Base-by-base conservation (phyloP, 2,113 vertebrate species). In the Tenebrosternarchus preto region DNA sequence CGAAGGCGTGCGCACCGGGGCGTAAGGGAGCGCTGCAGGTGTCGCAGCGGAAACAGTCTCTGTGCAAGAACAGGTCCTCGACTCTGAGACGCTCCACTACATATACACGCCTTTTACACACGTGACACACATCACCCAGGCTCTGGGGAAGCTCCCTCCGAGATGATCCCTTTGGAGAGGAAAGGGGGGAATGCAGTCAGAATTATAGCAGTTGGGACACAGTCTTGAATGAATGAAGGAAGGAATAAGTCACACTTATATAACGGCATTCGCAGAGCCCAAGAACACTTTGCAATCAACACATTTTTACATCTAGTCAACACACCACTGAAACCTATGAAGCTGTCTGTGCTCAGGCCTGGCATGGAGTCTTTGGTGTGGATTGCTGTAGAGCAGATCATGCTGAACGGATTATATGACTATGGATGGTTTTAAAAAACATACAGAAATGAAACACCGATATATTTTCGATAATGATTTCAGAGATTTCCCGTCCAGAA, bases 31-130 rank as follows among this genome's bases (percentile, higher is more conserved):
- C 91, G 55, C 90, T 89, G 24, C 98, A 99, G 82, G 94, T 80
- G 1, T 93, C 91, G 82, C 98, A 98, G 90, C 94, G 95, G 87
- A 98, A 98, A 80, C 98, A 99, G 82, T 99, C 97, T 9, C 96
- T 92, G 82, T 99, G 98, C 89, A 99, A 99, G 91, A 95, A 98
- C 77, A 96, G 92, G 0, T 97, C 98, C 83, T 99, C 98, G 0
- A 96, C 95, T 2, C 96, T 95, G 84, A 97, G 91, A 46, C 95
- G 87, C 91, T 99, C 98, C 92, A 98, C 95, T 82, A 97, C 93
- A 0, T 98, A 99, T 17, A 99, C 97, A 0, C 97, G 94, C 80
- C 93, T 96, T 84, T 94, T 92, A 73, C 98, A 99, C 55, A 93
- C 95, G 80, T 94, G 94, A 67, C 98, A 99, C 77, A 89, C 96